A percentile compares a stretch with the other conserved stretches of the same genome.
These are phyloP conservation scores for Gopherus evgoodei DNA, from an alignment of 2,113 vertebrate genomes.

Conservation along the genomic window DNA sequence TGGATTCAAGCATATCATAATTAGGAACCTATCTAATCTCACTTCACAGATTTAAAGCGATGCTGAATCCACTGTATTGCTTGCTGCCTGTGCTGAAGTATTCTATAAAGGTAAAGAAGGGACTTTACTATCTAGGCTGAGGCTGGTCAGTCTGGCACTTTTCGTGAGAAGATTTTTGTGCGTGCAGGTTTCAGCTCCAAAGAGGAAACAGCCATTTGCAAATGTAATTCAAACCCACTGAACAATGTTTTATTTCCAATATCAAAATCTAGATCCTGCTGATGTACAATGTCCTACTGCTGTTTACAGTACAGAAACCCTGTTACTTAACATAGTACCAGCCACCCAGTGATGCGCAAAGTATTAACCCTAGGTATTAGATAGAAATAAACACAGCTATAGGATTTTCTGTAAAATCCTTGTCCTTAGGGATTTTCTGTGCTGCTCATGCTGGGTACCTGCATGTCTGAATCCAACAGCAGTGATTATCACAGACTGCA, in stretches of 20 bases:
- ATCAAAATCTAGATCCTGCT: background rate
- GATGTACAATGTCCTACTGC: background rate
- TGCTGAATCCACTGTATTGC: too few species aligned
- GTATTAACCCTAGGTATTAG: background rate
- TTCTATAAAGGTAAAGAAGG: background rate
- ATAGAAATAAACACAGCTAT: background rate
- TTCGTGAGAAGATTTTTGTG: background rate
- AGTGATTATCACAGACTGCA: background rate
- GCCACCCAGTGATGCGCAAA: background rate
- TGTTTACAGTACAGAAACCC: background rate
- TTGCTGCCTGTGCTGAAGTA: background rate
- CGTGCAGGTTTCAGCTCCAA: background rate
- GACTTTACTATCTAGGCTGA: background rate
- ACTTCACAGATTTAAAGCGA: too few species aligned
- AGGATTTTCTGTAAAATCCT: background rate
- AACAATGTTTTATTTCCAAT: background rate
- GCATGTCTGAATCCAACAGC: background rate
- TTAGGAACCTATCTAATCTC: too few species aligned
- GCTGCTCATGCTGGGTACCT: background rate
- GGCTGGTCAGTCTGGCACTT: background rate
- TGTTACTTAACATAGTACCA: background rate
- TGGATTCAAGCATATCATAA: too few species aligned
- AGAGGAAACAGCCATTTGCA: background rate
- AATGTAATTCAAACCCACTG: background rate
- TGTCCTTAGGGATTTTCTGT: background rate